These are phyloP conservation scores for Drosophila ficusphila DNA, from an alignment of 1,140 invertebrate species.

Conservation along the genomic window DNA sequence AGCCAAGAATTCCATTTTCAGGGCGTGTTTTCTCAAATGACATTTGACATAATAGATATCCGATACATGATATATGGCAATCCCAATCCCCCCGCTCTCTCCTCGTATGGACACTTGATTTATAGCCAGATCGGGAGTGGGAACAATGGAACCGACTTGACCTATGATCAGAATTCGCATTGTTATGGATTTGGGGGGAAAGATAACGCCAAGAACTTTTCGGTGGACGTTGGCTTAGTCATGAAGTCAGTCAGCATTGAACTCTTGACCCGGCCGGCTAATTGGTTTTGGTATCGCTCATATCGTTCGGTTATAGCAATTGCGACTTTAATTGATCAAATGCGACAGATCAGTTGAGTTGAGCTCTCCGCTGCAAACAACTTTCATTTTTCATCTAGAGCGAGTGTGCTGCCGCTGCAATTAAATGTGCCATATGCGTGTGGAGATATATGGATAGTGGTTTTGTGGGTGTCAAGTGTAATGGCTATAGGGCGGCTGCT, in stretches of 20 bases:
- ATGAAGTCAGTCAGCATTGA: slow-evolving; percentile 58
- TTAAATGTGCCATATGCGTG: slow-evolving; percentile 73
- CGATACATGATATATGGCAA: slow-evolving; percentile 36
- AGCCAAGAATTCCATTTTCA: slow-evolving; percentile 29
- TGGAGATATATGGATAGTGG: slow-evolving; percentile 31
- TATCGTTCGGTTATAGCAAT: slow-evolving; percentile 57
- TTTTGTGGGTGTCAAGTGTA: slow-evolving; percentile 81
- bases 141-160: slow-evolving; percentile 38
- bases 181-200: slow-evolving; percentile 40
- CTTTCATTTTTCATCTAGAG: slow-evolving; percentile 77
- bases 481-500: slow-evolving; percentile 73
- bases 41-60: slow-evolving; percentile 63
- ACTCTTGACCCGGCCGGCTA: slow-evolving; percentile 71
- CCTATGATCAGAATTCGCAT: slow-evolving; percentile 51
- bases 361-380: slow-evolving; percentile 59
- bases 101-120: slow-evolving; percentile 32
- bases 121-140: slow-evolving; percentile 44
- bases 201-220: slow-evolving; percentile 24
- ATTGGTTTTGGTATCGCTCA: slow-evolving; percentile 60
- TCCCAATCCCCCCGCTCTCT: not conserved
- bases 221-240: slow-evolving; percentile 27
- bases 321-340: slow-evolving; percentile 76
- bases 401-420: slow-evolving; percentile 60
- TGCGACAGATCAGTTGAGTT: slow-evolving; percentile 47
- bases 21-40: slow-evolving; percentile 56